Evolutionary conservation across 2,113 vertebrate species (phyloP).

Genomic region (Osmerus mordax): DNA sequence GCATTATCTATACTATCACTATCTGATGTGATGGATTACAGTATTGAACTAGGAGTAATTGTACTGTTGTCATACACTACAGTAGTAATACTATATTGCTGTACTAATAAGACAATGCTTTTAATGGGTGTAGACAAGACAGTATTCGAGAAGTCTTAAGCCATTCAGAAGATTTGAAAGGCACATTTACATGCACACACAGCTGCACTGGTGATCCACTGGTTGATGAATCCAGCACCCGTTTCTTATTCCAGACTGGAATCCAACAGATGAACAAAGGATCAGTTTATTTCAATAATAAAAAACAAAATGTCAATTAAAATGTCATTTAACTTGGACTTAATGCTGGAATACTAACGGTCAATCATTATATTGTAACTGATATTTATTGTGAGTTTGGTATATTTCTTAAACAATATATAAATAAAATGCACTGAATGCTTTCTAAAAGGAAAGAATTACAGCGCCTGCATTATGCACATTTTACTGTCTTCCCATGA

Average conservation of each 20-base stretch:
- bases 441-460: slow-evolving; percentile 38
- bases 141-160: no score
- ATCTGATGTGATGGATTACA: background rate
- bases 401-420: slow-evolving; percentile 29
- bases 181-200: no score
- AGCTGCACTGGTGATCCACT: no score
- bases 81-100: background rate
- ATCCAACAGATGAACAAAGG: background rate
- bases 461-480: slow-evolving; percentile 26
- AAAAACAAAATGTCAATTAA: no score
- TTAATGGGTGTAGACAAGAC: no score
- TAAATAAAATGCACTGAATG: slow-evolving; percentile 54
- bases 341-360: slow-evolving; percentile 39
- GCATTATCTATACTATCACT: background rate
- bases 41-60: background rate
- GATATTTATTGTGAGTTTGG: slow-evolving; percentile 58
- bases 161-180: no score
- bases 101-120: no score
- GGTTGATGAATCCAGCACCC: no score
- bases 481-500: background rate
- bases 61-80: background rate
- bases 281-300: background rate
- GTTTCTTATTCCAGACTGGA: background rate
- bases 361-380: background rate
- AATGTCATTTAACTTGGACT: slow-evolving; percentile 1